phyloP scores from a whole-genome alignment of 2,797 vertebrate genomes.

The Pangasius larnaudii region DNA sequence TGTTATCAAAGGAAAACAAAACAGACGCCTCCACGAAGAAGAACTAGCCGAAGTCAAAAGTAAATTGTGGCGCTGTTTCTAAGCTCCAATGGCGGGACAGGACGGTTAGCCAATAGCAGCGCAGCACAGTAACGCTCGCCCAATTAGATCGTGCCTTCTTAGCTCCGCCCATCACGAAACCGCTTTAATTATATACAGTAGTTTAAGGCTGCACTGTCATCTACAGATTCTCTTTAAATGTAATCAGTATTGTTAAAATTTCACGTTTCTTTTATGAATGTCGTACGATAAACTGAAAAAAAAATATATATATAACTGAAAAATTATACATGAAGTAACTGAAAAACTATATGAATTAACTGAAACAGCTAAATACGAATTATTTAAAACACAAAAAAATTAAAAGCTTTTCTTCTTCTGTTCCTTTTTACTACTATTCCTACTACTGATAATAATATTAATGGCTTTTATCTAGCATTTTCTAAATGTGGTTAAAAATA shows the following conservation, averaged over 20 bases:
- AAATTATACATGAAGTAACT: background rate
- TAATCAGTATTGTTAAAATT: background rate
- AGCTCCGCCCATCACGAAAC: constrained; percentile 16
- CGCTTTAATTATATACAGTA: background rate
- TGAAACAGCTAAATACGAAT: background rate
- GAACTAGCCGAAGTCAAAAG: constrained; percentile 2
- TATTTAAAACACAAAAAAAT: background rate
- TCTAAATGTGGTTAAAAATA: background rate
- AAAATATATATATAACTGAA: background rate
- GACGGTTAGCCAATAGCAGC: constrained; percentile 68
- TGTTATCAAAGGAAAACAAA: constrained; percentile 1
- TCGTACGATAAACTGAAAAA: background rate
- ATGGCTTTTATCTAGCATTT: background rate
- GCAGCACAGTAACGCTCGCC: constrained; percentile 28
- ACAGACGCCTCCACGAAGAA: constrained; percentile 17
- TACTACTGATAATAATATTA: background rate
- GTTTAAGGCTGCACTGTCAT: background rate
- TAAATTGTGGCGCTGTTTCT: constrained; percentile 77
- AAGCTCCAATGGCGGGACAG: constrained; percentile 68
- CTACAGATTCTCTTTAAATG: background rate
- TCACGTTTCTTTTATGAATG: background rate
- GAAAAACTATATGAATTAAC: background rate
- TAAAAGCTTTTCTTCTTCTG: background rate
- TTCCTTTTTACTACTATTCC: background rate
- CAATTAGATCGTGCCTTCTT: constrained; percentile 47